Percentiles rank a stretch among this genome's conserved stretches.
Conservation (phyloP, 2,888 invertebrate genomes). For the Temnothorax ravouxi region DNA sequence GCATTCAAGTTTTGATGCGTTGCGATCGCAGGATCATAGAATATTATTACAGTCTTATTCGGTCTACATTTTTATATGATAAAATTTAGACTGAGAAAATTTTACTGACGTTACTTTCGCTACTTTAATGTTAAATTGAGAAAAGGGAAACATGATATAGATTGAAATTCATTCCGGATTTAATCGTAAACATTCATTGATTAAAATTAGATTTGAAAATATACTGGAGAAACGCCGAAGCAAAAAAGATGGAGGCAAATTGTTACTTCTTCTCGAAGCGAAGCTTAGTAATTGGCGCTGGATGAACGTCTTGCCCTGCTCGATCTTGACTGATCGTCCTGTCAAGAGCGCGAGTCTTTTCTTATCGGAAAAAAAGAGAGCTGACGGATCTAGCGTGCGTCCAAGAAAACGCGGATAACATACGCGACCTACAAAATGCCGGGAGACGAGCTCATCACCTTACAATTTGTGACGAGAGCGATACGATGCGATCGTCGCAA, state of each 20-base stretch:
- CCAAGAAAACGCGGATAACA: conserved; percentile 17
- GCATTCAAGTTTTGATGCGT: conserved; percentile 15
- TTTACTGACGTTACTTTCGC: not conserved
- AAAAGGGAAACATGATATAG: not conserved
- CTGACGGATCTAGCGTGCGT: conserved; percentile 19
- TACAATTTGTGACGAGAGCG: not conserved
- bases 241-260: conserved; percentile 12
- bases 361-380: conserved; percentile 18
- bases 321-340: conserved; percentile 49
- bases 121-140: not conserved
- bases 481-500: not conserved
- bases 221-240: not conserved
- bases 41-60: not conserved
- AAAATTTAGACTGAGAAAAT: not conserved
- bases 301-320: conserved; percentile 42
- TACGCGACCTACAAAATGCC: not conserved
- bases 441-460: not conserved
- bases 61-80: not conserved
- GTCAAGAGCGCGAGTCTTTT: conserved; percentile 38
- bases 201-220: not conserved
- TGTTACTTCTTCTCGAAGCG: conserved; percentile 11
- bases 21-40: not conserved
- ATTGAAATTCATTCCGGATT: not conserved
- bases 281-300: conserved; percentile 36
- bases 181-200: not conserved